phyloP scores from a whole-genome alignment of 2,113 vertebrate species.

The Salvator merianae region DNA sequence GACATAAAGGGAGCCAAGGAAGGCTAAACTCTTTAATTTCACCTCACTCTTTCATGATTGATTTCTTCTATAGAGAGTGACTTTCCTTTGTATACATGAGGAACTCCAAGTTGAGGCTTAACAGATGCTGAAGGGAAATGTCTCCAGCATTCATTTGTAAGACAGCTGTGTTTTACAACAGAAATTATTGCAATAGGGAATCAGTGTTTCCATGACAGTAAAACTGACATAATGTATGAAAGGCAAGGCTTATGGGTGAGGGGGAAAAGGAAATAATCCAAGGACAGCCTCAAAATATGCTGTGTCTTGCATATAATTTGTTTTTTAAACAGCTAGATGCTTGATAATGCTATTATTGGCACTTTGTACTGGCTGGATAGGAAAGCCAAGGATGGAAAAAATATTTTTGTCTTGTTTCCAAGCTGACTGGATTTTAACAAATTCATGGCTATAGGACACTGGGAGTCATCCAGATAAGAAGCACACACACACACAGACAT shows the following conservation, averaged over 20 bases:
- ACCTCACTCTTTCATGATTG: constrained; percentile 69
- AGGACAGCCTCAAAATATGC: constrained; percentile 34
- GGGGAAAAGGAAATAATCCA: constrained; percentile 28
- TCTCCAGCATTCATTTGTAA: constrained; percentile 67
- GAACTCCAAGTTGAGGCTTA: constrained; percentile 67
- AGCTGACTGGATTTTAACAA: background rate
- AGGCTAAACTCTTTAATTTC: constrained; percentile 67
- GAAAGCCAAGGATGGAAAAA: background rate
- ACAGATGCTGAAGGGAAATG: constrained; percentile 71
- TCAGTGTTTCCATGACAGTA: constrained; percentile 65
- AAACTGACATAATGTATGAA: constrained; percentile 53
- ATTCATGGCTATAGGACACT: background rate
- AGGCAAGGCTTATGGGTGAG: constrained; percentile 31
- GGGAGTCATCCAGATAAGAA: background rate
- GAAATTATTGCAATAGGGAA: constrained; percentile 59
- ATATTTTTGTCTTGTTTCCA: background rate
- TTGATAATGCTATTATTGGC: background rate
- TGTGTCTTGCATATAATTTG: constrained; percentile 27
- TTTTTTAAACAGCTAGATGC: background rate
- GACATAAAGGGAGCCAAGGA: constrained; percentile 68
- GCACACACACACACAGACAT: too few species aligned
- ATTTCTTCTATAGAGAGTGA: constrained; percentile 72
- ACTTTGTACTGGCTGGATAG: background rate
- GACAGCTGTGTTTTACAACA: constrained; percentile 69
- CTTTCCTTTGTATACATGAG: constrained; percentile 58